Conservation (phyloP, 1,140 invertebrate species). For the Frieseomelitta varia region DNA sequence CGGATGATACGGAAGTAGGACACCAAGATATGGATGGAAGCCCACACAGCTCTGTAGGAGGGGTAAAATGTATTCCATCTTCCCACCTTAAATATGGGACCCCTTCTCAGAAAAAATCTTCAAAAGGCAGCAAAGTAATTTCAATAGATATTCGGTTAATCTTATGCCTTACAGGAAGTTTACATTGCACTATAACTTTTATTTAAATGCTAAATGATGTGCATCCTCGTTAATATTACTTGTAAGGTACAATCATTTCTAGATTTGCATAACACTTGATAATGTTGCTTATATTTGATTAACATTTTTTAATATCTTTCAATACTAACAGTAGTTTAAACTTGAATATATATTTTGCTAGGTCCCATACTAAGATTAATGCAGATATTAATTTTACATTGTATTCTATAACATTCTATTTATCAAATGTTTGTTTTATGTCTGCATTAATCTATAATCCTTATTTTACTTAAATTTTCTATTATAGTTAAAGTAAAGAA, state of each 20-base stretch:
- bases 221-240: constrained; percentile 59
- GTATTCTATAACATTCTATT: constrained; percentile 2
- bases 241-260: constrained; percentile 56
- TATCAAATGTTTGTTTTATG: background rate
- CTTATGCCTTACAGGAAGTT: constrained; percentile 55
- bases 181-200: constrained; percentile 53
- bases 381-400: constrained; percentile 51
- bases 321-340: constrained; percentile 58
- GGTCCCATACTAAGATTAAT: constrained; percentile 65
- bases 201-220: constrained; percentile 56
- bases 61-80: constrained; percentile 80
- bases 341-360: constrained; percentile 39
- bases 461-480: constrained; percentile 5
- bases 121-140: constrained; percentile 80
- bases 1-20: constrained; percentile 70
- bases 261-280: constrained; percentile 53
- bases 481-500: constrained; percentile 23
- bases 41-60: constrained; percentile 71
- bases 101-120: constrained; percentile 77
- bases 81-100: constrained; percentile 78
- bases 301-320: constrained; percentile 36
- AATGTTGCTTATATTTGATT: constrained; percentile 41
- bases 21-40: constrained; percentile 72
- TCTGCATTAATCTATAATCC: constrained; percentile 62
- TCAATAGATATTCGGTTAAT: constrained; percentile 67